Evolutionary conservation across 2,888 invertebrate genomes (phyloP).

Genomic region (Megalurothrips usitatus): DNA sequence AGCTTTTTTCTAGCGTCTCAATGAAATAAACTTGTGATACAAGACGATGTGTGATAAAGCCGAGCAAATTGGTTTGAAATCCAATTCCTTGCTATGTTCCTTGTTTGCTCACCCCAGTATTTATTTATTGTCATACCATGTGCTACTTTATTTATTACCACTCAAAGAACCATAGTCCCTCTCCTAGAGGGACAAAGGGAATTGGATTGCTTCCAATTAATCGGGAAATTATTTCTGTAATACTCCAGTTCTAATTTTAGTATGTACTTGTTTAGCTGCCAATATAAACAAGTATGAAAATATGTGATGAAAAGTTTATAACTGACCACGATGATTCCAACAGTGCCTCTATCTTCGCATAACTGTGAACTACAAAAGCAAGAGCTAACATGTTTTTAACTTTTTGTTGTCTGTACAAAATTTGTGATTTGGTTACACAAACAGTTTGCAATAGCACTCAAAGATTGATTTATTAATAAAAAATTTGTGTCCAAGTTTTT

Average conservation of each 20-base stretch:
- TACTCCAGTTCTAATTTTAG: not conserved
- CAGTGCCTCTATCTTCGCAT: not conserved
- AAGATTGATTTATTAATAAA: not conserved
- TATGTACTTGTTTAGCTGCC: slow-evolving; percentile 4
- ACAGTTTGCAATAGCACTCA: not conserved
- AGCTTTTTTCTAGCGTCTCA: not conserved
- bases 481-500: not conserved
- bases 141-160: not conserved
- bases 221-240: not conserved
- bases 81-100: slow-evolving; percentile 1
- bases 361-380: not conserved
- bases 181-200: not conserved
- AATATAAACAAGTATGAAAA: not conserved
- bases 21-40: not conserved
- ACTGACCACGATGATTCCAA: not conserved
- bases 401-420: not conserved
- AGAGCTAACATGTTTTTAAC: not conserved
- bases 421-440: not conserved
- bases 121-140: slow-evolving; percentile 2
- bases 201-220: slow-evolving; percentile 14
- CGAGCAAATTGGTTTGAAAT: slow-evolving; percentile 13
- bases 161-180: not conserved
- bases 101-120: not conserved
- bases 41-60: slow-evolving; percentile 3
- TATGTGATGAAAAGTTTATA: not conserved